phyloP scores from a whole-genome alignment of 2,113 vertebrate genomes.

The Microcebus lehilahytsara region DNA sequence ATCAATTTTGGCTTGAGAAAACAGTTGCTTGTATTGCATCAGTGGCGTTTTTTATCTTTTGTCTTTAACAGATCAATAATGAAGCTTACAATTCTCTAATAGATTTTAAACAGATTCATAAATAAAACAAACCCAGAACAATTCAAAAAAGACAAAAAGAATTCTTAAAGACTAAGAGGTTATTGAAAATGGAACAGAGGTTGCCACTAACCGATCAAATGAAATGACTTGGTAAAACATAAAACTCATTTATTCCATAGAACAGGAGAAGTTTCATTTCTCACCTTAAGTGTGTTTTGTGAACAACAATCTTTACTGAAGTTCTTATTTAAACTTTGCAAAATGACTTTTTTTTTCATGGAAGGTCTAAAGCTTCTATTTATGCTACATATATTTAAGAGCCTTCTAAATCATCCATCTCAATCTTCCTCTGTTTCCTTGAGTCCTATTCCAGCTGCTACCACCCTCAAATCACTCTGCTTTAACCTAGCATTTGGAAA shows the following conservation, averaged over 20 bases:
- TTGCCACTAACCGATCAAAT: background rate
- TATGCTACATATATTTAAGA: constrained; percentile 8
- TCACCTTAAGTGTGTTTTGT: constrained; percentile 34
- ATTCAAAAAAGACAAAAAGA: constrained; percentile 17
- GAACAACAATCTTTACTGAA: background rate
- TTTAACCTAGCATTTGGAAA: background rate
- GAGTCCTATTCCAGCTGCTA: background rate
- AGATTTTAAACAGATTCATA: constrained; percentile 65
- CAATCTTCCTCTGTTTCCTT: background rate
- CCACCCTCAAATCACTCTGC: background rate
- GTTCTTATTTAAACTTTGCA: constrained; percentile 55
- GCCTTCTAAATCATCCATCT: background rate
- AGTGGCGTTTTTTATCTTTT: constrained; percentile 51
- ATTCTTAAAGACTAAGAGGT: constrained; percentile 7
- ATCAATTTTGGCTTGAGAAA: constrained; percentile 81
- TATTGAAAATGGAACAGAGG: constrained; percentile 52
- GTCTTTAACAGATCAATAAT: constrained; percentile 72
- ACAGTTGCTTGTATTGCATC: constrained; percentile 74
- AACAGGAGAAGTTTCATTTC: constrained; percentile 30
- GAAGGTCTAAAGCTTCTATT: background rate
- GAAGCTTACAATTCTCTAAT: constrained; percentile 55
- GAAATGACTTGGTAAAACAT: constrained; percentile 44
- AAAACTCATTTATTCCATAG: background rate
- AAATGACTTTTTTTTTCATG: constrained; percentile 35
- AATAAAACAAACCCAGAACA: background rate